Percentiles rank a stretch among this genome's conserved stretches.
Conservation (phyloP, 1,140 invertebrate species). For the Globodera ellingtonae region DNA sequence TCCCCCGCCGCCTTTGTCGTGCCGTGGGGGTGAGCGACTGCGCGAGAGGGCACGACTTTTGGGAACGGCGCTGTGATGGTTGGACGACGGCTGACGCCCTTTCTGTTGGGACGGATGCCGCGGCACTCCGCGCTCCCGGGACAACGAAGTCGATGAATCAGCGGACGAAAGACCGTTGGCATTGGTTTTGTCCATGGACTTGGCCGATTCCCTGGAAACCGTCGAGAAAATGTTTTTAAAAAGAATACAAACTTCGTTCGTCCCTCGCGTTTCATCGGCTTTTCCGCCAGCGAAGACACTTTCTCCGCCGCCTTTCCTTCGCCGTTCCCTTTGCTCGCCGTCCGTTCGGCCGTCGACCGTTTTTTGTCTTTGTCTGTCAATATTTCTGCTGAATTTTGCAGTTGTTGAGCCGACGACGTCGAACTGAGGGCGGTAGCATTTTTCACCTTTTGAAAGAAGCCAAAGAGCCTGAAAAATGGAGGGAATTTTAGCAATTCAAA, state of each 20-base stretch:
- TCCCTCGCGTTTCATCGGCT: background rate
- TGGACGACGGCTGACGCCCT: background rate
- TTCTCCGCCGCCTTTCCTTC: background rate
- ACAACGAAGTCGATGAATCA: background rate
- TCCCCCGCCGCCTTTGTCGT: background rate
- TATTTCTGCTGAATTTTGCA: background rate
- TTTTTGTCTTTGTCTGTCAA: constrained; percentile 15
- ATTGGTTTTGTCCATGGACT: background rate
- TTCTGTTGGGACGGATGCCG: background rate
- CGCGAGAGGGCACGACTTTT: background rate
- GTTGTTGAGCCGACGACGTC: background rate
- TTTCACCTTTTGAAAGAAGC: constrained; percentile 44
- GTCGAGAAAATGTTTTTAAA: background rate
- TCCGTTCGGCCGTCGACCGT: background rate
- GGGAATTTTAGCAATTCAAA: background rate
- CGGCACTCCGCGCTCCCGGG: background rate
- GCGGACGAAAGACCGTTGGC: background rate
- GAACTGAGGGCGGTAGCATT: constrained; percentile 17
- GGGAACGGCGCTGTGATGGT: background rate
- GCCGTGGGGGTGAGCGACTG: background rate
- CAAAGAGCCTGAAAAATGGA: constrained; percentile 36
- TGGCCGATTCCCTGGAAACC: background rate
- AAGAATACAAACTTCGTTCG: background rate
- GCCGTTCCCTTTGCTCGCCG: background rate
- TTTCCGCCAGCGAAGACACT: background rate